phyloP scores from a whole-genome alignment of 2,888 invertebrate genomes.

The Dione juno region DNA sequence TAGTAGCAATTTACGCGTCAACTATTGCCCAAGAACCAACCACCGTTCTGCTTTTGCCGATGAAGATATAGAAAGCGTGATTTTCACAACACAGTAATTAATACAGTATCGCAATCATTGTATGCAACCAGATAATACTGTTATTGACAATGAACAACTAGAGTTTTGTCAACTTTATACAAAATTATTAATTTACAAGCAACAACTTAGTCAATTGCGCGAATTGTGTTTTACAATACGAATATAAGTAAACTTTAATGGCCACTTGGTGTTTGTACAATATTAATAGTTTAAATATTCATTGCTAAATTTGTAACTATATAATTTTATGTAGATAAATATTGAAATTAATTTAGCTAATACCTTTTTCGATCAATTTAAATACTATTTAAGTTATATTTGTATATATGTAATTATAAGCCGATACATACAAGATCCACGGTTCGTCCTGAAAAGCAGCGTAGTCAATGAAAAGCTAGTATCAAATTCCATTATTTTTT shows the following conservation, averaged over 20 bases:
- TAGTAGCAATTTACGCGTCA: slow-evolving; percentile 61
- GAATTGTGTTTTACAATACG: slow-evolving; percentile 39
- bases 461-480: too few relatives aligned
- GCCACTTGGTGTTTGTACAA: slow-evolving; percentile 35
- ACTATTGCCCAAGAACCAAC: slow-evolving; percentile 64
- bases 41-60: slow-evolving; percentile 71
- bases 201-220: slow-evolving; percentile 41
- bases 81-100: slow-evolving; percentile 64
- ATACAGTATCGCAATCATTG: slow-evolving; percentile 49
- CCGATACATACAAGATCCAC: too few relatives aligned
- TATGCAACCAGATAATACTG: slow-evolving; percentile 20
- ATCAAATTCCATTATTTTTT: too few relatives aligned
- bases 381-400: background rate
- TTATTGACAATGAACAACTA: slow-evolving; percentile 34
- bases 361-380: background rate
- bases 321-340: background rate
- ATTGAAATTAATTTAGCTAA: background rate
- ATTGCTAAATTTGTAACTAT: slow-evolving; percentile 36
- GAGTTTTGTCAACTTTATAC: slow-evolving; percentile 37
- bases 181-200: slow-evolving; percentile 42
- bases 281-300: slow-evolving; percentile 31
- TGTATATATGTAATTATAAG: too few relatives aligned
- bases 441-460: too few relatives aligned
- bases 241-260: slow-evolving; percentile 36
- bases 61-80: slow-evolving; percentile 69